Evolutionary conservation across 1,140 invertebrate species (phyloP).

Genomic region (Bombus vancouverensis): DNA sequence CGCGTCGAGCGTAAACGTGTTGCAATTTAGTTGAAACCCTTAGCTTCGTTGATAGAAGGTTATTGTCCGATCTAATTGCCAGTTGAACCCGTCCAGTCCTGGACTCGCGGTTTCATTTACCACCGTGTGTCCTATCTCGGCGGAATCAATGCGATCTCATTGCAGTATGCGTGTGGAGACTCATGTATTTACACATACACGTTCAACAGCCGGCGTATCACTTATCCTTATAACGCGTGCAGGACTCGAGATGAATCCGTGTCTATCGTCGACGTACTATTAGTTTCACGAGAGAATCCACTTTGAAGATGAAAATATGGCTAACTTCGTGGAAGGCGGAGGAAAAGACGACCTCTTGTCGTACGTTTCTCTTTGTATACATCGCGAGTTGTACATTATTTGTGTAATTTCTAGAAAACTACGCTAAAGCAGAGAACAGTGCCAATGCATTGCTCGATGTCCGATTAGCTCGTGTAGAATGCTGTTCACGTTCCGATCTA

Average conservation of each 20-base stretch:
- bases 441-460: background rate
- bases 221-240: background rate
- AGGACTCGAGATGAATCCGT: background rate
- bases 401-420: background rate
- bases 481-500: conserved; percentile 24
- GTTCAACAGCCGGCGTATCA: background rate
- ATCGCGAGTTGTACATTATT: background rate
- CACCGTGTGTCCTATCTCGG: conserved; percentile 17
- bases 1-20: background rate
- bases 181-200: background rate
- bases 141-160: conserved; percentile 23
- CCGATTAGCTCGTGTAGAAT: background rate
- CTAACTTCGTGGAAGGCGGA: background rate
- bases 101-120: conserved; percentile 35
- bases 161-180: background rate
- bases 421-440: background rate
- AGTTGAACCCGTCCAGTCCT: conserved; percentile 32
- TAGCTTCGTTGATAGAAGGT: conserved; percentile 39
- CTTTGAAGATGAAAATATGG: background rate
- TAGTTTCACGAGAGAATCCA: background rate
- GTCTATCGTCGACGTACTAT: background rate
- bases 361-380: background rate
- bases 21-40: conserved; percentile 47
- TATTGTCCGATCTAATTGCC: conserved; percentile 48
- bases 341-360: background rate